Percentiles rank a stretch among this genome's conserved stretches.
phyloP scores from a whole-genome alignment of 2,888 invertebrate genomes.

The Tachina fera region DNA sequence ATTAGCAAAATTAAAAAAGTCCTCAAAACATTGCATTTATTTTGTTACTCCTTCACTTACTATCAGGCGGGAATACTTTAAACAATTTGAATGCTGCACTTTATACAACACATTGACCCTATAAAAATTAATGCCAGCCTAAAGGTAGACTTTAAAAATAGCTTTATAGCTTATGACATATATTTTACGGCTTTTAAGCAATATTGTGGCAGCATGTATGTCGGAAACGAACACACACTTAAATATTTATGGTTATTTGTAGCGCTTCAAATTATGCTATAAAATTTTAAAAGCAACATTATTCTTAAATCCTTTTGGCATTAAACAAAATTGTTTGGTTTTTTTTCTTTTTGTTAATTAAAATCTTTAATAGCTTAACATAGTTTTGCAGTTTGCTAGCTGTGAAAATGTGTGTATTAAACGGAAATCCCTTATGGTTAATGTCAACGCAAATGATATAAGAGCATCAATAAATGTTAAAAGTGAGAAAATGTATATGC shows the following conservation, averaged over 20 bases:
- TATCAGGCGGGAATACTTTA: not conserved
- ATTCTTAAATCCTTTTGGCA: not conserved
- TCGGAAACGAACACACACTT: not conserved
- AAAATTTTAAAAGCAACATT: conserved; percentile 18
- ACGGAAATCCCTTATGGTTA: conserved; percentile 38
- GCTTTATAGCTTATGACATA: conserved; percentile 8
- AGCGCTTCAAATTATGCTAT: conserved; percentile 23
- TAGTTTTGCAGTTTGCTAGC: not conserved
- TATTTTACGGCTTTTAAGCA: conserved; percentile 1
- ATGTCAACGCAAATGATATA: conserved; percentile 51
- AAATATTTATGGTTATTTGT: conserved; percentile 18
- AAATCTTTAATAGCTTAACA: conserved; percentile 29
- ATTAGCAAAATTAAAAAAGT: too few species aligned
- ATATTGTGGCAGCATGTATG: not conserved
- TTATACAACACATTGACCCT: not conserved
- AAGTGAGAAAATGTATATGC: conserved; percentile 13
- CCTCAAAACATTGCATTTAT: not conserved
- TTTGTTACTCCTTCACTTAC: not conserved
- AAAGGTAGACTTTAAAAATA: conserved; percentile 22
- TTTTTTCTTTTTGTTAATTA: not conserved
- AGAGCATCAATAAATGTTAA: conserved; percentile 52
- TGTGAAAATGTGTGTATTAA: not conserved
- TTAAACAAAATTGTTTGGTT: not conserved
- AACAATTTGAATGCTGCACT: not conserved
- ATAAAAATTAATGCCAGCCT: conserved; percentile 9